Evolutionary conservation across 2,797 vertebrate species (phyloP).

Genomic region (Chaenodraco wilsoni): DNA sequence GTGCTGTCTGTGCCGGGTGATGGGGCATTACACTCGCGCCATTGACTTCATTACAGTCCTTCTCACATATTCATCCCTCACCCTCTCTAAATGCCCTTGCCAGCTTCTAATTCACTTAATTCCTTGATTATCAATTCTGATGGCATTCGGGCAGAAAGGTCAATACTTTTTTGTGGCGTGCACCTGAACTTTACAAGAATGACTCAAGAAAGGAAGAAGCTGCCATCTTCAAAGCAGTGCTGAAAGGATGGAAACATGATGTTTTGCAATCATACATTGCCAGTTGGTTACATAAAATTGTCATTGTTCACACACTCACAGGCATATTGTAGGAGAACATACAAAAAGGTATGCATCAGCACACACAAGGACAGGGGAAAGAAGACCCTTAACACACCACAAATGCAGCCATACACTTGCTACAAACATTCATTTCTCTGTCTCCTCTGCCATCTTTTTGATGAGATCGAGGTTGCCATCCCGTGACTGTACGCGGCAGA

Average conservation of each 20-base stretch:
- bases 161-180: slow-evolving; percentile 69
- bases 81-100: slow-evolving; percentile 73
- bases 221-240: slow-evolving; percentile 29
- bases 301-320: slow-evolving; percentile 63
- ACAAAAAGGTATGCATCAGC: slow-evolving; percentile 65
- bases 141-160: slow-evolving; percentile 77
- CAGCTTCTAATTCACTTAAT: slow-evolving; percentile 82
- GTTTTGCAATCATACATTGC: slow-evolving; percentile 52
- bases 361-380: slow-evolving; percentile 43
- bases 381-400: slow-evolving; percentile 36
- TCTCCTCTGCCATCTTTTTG: slow-evolving; percentile 58
- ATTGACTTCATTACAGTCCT: slow-evolving; percentile 83
- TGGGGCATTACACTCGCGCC: slow-evolving; percentile 81
- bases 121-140: slow-evolving; percentile 82
- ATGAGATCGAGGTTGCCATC: slow-evolving; percentile 79
- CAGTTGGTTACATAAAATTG: slow-evolving; percentile 67
- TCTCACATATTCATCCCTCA: slow-evolving; percentile 77
- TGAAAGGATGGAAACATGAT: slow-evolving; percentile 39
- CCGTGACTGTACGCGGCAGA: slow-evolving; percentile 73
- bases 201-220: slow-evolving; percentile 39
- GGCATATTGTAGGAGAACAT: slow-evolving; percentile 46
- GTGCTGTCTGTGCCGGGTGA: slow-evolving; percentile 70
- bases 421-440: slow-evolving; percentile 40
- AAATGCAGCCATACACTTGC: slow-evolving; percentile 35
- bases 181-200: slow-evolving; percentile 70